A percentile compares a stretch with the other conserved stretches of the same genome.
Conservation (phyloP, 2,797 vertebrate species). For the Lagodon rhomboides region DNA sequence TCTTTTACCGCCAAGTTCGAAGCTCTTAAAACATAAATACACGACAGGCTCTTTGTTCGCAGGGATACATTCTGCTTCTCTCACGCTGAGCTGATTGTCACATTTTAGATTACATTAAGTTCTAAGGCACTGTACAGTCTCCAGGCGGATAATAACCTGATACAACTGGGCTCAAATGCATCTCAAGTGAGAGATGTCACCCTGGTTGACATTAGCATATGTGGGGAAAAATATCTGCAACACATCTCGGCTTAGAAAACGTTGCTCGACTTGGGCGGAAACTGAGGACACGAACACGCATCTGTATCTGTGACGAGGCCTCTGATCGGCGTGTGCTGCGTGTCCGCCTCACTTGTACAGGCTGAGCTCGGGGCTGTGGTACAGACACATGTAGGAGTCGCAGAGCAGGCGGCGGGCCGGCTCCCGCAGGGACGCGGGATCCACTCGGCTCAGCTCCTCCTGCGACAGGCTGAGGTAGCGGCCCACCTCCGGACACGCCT, state of each 20-base stretch:
- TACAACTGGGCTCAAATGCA: neutral
- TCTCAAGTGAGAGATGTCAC: neutral
- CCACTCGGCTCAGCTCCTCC: slow-evolving; percentile 81
- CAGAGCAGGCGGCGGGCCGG: slow-evolving; percentile 85
- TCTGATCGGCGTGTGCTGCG: neutral
- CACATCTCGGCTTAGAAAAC: neutral
- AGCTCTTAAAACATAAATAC: neutral
- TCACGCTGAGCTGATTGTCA: neutral
- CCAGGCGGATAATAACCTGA: neutral
- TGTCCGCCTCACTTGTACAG: slow-evolving; percentile 86
- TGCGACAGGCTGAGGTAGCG: slow-evolving; percentile 85
- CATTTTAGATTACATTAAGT: neutral
- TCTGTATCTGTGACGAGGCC: neutral
- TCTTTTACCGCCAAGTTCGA: neutral
- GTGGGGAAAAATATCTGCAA: neutral
- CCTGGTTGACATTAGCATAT: neutral
- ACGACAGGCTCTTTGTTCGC: slow-evolving; percentile 33
- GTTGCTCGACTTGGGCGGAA: neutral
- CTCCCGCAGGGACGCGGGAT: slow-evolving; percentile 78
- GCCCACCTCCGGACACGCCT: slow-evolving; percentile 87
- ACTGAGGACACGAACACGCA: too few relatives aligned
- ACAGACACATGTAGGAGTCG: slow-evolving; percentile 91
- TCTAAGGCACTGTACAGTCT: neutral
- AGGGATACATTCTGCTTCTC: slow-evolving; percentile 1
- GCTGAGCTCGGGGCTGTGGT: slow-evolving; percentile 88